A percentile compares a stretch with the other conserved stretches of the same genome.
These are phyloP conservation scores for Lophochroa leadbeateri DNA, from an alignment of 2,113 vertebrate genomes.

Conservation along the genomic window DNA sequence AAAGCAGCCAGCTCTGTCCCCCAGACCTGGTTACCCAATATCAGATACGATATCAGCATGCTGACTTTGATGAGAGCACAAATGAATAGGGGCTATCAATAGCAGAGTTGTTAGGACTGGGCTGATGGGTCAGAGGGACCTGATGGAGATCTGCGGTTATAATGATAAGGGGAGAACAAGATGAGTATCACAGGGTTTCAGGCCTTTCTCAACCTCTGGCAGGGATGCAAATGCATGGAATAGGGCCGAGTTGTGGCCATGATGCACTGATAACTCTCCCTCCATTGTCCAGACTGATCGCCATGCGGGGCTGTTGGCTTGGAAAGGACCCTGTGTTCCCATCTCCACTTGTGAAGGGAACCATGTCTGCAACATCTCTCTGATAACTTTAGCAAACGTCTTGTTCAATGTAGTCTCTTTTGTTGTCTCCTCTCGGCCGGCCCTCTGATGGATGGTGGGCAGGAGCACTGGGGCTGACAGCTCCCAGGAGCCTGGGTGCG, in stretches of 20 bases:
- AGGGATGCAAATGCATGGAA: neutral
- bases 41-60: neutral
- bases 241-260: neutral
- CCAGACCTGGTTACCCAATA: neutral
- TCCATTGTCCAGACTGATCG: neutral
- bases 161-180: neutral
- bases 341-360: neutral
- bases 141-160: neutral
- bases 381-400: neutral
- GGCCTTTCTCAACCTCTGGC: neutral
- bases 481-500: neutral
- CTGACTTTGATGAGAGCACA: neutral
- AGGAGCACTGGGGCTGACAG: neutral
- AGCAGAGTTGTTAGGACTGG: neutral
- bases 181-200: neutral
- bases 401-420: neutral
- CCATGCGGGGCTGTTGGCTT: neutral
- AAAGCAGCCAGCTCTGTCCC: neutral
- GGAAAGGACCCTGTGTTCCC: neutral
- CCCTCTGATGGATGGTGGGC: neutral
- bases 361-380: neutral
- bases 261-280: neutral
- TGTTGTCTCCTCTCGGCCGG: neutral
- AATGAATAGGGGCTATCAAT: neutral
- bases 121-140: constrained; percentile 30